Evolutionary conservation across 2,797 vertebrate genomes (phyloP).

Genomic region (Parauchenoglanis ngamensis): DNA sequence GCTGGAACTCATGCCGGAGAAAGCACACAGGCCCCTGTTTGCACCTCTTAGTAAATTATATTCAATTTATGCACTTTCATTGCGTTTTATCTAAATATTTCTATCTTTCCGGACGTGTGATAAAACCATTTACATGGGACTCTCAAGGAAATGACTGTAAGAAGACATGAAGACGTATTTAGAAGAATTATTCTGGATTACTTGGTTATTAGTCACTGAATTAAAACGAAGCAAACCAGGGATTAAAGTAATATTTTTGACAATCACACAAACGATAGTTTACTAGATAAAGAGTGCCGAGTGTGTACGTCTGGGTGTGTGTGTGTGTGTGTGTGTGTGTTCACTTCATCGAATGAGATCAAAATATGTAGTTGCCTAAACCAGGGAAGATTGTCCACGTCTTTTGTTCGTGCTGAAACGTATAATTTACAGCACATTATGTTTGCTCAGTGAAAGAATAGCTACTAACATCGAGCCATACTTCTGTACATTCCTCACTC

Average conservation of each 20-base stretch:
- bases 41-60: slow-evolving; percentile 36
- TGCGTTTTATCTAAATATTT: slow-evolving; percentile 27
- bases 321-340: background rate
- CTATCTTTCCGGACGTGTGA: slow-evolving; percentile 2
- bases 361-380: background rate
- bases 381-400: slow-evolving; percentile 10
- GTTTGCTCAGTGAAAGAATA: slow-evolving; percentile 28
- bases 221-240: slow-evolving; percentile 55
- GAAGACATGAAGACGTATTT: background rate
- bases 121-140: background rate
- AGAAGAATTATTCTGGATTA: slow-evolving; percentile 13
- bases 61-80: slow-evolving; percentile 68
- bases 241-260: slow-evolving; percentile 58
- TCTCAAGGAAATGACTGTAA: background rate
- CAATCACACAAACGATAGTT: slow-evolving; percentile 63
- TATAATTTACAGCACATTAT: slow-evolving; percentile 1
- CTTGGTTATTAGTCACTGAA: background rate
- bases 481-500: slow-evolving; percentile 20
- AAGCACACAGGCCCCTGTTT: slow-evolving; percentile 28
- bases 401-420: background rate
- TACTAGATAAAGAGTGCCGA: background rate
- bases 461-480: slow-evolving; percentile 29
- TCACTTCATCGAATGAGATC: background rate
- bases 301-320: background rate
- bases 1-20: slow-evolving; percentile 24